phyloP scores from a whole-genome alignment of 2,797 vertebrate genomes.

The Macrochelys suwanniensis region DNA sequence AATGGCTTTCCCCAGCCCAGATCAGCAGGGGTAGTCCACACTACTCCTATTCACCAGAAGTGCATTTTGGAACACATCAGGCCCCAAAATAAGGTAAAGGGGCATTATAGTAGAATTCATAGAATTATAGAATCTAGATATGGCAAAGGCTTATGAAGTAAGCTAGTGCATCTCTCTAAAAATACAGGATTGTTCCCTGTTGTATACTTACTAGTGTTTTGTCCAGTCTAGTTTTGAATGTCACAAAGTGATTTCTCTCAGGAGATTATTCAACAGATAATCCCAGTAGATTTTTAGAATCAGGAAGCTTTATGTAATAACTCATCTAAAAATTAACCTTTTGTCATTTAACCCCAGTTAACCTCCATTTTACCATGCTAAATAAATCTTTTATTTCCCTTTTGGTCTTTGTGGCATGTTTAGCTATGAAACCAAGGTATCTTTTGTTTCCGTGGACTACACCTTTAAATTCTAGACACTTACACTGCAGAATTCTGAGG shows the following conservation, averaged over 20 bases:
- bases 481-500: not conserved
- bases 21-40: too few species aligned
- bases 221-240: not conserved
- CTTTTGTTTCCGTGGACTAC: not conserved
- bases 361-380: not conserved
- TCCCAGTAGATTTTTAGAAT: not conserved
- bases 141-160: not conserved
- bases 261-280: not conserved
- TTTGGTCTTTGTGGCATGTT: not conserved
- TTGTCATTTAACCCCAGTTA: not conserved
- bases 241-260: not conserved
- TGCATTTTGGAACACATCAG: not conserved
- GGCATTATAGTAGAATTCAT: not conserved
- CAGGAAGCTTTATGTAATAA: not conserved
- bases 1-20: too few species aligned
- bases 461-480: not conserved
- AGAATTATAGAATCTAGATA: not conserved
- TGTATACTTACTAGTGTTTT: not conserved
- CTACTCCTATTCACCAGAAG: too few species aligned
- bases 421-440: not conserved
- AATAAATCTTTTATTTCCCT: not conserved
- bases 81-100: not conserved
- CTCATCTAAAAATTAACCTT: not conserved
- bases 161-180: not conserved
- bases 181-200: not conserved